Percentiles rank a stretch among this genome's conserved stretches.
phyloP scores from a whole-genome alignment of 2,113 vertebrate genomes.

The Rhynchopsitta pachyrhyncha region DNA sequence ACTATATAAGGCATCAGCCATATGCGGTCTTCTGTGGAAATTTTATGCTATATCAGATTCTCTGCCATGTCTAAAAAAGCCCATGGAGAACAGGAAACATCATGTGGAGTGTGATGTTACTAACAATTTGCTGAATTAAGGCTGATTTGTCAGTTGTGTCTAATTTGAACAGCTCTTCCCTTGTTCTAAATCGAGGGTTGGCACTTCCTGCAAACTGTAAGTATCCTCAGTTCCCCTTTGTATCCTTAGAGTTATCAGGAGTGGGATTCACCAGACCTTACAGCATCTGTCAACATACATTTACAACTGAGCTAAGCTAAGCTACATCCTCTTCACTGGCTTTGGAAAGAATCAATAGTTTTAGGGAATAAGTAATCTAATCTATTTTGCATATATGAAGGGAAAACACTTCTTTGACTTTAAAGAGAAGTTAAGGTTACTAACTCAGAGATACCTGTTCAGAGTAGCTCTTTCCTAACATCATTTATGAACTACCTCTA shows the following conservation, averaged over 20 bases:
- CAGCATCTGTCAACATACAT: slow-evolving; percentile 43
- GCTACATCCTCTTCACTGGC: neutral
- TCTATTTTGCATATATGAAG: neutral
- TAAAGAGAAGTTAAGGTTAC: slow-evolving; percentile 12
- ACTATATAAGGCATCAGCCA: slow-evolving; percentile 24
- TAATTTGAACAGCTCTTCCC: slow-evolving; percentile 35
- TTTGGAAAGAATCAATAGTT: neutral
- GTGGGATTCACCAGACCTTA: slow-evolving; percentile 38
- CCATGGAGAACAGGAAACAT: slow-evolving; percentile 22
- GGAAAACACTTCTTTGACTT: neutral
- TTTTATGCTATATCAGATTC: slow-evolving; percentile 33
- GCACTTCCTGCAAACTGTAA: neutral
- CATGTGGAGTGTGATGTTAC: slow-evolving; percentile 34
- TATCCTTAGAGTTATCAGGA: slow-evolving; percentile 4
- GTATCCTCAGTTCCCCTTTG: slow-evolving; percentile 42
- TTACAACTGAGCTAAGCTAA: slow-evolving; percentile 21
- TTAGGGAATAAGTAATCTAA: slow-evolving; percentile 19
- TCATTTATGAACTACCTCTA: neutral
- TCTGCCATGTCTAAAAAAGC: slow-evolving; percentile 43
- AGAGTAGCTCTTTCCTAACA: neutral
- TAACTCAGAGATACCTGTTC: neutral
- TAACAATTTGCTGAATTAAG: slow-evolving; percentile 41
- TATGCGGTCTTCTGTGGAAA: slow-evolving; percentile 13
- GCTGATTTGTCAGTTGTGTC: slow-evolving; percentile 18
- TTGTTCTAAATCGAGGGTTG: slow-evolving; percentile 29